A percentile compares a stretch with the other conserved stretches of the same genome.
These are phyloP conservation scores for Trematomus loennbergii DNA, from an alignment of 2,113 vertebrate species.

Conservation along the genomic window DNA sequence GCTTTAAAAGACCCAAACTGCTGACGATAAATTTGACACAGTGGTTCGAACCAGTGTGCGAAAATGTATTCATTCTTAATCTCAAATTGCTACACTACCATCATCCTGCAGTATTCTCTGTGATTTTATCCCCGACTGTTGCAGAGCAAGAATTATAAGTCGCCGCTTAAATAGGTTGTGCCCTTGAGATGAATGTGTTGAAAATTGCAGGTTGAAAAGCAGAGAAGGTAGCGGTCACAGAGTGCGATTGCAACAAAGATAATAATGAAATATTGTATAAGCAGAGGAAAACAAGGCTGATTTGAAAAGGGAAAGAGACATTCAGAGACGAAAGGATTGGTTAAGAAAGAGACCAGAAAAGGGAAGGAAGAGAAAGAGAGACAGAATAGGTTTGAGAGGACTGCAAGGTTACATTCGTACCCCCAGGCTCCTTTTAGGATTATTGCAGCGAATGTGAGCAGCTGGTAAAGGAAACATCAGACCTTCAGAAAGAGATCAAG, in stretches of 20 bases:
- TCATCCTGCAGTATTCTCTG: not conserved
- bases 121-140: conserved; percentile 13
- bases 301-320: not conserved
- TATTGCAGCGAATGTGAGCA: conserved; percentile 42
- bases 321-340: not conserved
- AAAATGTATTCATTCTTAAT: not conserved
- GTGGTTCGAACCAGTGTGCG: no score
- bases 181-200: conserved; percentile 17
- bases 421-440: conserved; percentile 31
- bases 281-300: conserved; percentile 8
- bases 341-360: not conserved
- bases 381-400: conserved; percentile 15
- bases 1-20: not conserved
- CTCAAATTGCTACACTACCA: not conserved
- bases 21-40: not conserved
- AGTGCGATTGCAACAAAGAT: not conserved
- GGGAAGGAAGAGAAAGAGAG: not conserved
- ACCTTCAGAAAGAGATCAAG: conserved; percentile 56
- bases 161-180: conserved; percentile 6
- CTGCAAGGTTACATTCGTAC: conserved; percentile 10
- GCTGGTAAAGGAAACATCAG: conserved; percentile 55
- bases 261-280: conserved; percentile 26
- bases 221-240: not conserved
- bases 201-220: conserved; percentile 25
- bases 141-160: conserved; percentile 8